phyloP scores from a whole-genome alignment of 2,113 vertebrate genomes.

The Chunga burmeisteri region DNA sequence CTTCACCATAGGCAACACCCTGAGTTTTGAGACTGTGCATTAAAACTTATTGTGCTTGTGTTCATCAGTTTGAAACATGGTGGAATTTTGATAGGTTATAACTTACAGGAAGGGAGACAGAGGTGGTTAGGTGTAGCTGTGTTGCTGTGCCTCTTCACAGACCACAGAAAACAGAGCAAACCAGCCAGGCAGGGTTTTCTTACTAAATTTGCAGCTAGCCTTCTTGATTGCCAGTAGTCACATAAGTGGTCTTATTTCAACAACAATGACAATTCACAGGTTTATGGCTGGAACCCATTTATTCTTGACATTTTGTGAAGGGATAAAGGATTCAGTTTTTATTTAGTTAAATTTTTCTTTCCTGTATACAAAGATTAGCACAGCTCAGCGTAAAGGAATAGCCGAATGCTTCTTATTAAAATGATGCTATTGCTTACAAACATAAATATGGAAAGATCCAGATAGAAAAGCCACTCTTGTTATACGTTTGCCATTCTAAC shows the following conservation, averaged over 20 bases:
- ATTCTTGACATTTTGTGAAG: neutral
- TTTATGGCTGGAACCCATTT: neutral
- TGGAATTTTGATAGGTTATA: neutral
- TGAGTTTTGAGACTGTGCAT: neutral
- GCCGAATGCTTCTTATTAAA: conserved; percentile 20
- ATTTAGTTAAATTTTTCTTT: neutral
- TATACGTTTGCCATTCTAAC: neutral
- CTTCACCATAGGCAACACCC: conserved; percentile 47
- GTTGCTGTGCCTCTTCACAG: neutral
- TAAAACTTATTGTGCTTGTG: neutral
- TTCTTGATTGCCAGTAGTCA: neutral
- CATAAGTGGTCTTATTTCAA: neutral
- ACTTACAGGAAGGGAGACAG: neutral
- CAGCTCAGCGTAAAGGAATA: neutral
- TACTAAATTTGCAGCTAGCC: neutral
- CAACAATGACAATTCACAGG: neutral
- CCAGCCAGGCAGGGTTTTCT: neutral
- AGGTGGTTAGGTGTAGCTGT: neutral
- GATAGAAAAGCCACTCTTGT: neutral
- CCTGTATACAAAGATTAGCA: neutral
- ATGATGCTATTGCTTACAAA: neutral
- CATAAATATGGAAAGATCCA: neutral
- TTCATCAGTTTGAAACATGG: neutral
- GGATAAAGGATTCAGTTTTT: neutral
- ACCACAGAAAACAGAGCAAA: neutral